phyloP scores from a whole-genome alignment of 1,140 invertebrate genomes.

The Euura saliciscinereae region DNA sequence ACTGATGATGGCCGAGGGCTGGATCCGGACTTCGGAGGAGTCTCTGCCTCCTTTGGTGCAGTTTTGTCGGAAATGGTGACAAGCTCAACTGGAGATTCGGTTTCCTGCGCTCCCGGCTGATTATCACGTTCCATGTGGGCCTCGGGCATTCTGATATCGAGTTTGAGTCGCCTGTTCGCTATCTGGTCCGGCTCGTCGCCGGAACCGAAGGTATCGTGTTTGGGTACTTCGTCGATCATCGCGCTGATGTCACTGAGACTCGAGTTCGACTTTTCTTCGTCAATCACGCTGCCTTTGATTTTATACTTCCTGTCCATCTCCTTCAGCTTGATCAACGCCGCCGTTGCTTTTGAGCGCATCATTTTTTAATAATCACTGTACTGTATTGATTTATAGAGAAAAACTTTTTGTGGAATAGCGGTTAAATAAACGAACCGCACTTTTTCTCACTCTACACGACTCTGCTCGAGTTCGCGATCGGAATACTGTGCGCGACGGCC shows the following conservation, averaged over 20 bases:
- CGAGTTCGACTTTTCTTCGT: slow-evolving; percentile 12
- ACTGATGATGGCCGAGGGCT: not conserved
- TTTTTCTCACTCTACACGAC: not conserved
- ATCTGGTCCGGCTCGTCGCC: not conserved
- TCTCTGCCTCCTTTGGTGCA: no score
- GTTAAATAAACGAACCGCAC: not conserved
- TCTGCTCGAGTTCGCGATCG: no score
- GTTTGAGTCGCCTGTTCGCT: slow-evolving; percentile 19
- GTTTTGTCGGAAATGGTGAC: not conserved
- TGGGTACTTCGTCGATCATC: slow-evolving; percentile 10
- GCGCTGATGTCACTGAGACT: slow-evolving; percentile 29
- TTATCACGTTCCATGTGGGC: slow-evolving; percentile 18
- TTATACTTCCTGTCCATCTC: slow-evolving; percentile 52
- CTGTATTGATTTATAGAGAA: no score
- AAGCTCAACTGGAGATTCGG: not conserved
- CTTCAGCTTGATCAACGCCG: slow-evolving; percentile 38
- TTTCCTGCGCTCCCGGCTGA: not conserved
- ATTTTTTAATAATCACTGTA: slow-evolving; percentile 22
- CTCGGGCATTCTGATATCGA: slow-evolving; percentile 35
- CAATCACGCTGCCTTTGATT: slow-evolving; percentile 28
- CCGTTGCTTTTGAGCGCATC: slow-evolving; percentile 42
- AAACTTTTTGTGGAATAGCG: no score
- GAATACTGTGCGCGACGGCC: not conserved
- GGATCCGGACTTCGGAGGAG: no score
- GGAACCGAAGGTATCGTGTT: not conserved